These are phyloP conservation scores for Hycleus cichorii DNA, from an alignment of 1,140 invertebrate genomes.

Conservation along the genomic window DNA sequence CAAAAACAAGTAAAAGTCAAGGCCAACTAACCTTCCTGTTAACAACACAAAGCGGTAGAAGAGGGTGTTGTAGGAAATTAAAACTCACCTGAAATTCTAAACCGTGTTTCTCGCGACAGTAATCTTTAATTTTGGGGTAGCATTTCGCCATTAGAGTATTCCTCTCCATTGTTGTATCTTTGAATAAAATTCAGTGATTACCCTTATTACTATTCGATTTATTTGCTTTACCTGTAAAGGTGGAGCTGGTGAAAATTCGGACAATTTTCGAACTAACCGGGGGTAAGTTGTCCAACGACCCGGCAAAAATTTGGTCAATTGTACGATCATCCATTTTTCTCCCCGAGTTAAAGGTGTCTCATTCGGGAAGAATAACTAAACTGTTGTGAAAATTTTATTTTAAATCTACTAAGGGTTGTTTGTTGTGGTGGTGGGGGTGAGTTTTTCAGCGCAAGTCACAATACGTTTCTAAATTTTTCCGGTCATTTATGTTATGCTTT, in stretches of 20 bases:
- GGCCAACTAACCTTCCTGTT: neutral
- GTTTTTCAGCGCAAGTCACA: no score
- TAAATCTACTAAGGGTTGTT: no score
- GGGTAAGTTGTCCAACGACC: conserved; percentile 80
- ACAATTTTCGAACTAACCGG: conserved; percentile 97
- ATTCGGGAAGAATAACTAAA: no score
- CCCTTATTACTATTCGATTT: no score
- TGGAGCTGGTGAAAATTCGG: conserved; percentile 96
- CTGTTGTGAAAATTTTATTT: no score
- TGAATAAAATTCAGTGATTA: conserved; percentile 15
- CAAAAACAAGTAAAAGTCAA: conserved; percentile 1
- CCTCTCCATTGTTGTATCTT: conserved; percentile 95
- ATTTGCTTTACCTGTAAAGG: conserved; percentile 80
- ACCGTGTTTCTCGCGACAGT: conserved; percentile 93
- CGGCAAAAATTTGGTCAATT: conserved; percentile 84
- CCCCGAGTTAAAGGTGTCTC: no score
- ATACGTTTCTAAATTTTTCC: no score
- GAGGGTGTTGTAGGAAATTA: no score
- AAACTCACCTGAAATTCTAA: conserved; percentile 90
- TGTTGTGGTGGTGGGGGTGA: no score
- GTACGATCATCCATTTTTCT: conserved; percentile 76
- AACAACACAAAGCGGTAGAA: no score
- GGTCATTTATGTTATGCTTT: no score
- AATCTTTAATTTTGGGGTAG: conserved; percentile 95
- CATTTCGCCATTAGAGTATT: conserved; percentile 98